phyloP scores from a whole-genome alignment of 1,140 invertebrate species.

The Magallana ariakensis region DNA sequence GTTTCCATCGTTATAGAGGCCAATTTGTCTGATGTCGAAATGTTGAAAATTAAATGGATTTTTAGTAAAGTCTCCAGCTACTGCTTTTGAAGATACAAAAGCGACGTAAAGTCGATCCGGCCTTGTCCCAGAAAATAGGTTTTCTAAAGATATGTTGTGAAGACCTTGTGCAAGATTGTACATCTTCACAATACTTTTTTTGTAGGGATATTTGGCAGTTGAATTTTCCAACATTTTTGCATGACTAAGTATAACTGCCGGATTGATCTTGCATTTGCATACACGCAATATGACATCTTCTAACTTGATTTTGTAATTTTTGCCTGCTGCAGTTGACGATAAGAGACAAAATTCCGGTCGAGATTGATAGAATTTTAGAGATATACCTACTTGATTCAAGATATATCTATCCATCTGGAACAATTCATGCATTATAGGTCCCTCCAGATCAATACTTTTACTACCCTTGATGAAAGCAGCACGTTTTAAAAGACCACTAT shows the following conservation, averaged over 20 bases:
- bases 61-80: conserved; percentile 31
- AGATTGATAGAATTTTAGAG: conserved; percentile 45
- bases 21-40: conserved; percentile 40
- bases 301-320: conserved; percentile 14
- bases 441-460: conserved; percentile 45
- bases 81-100: background rate
- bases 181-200: conserved; percentile 35
- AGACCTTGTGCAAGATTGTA: background rate
- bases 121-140: conserved; percentile 47
- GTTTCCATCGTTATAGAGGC: conserved; percentile 41
- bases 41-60: conserved; percentile 57
- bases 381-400: conserved; percentile 50
- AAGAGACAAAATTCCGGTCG: conserved; percentile 40
- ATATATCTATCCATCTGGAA: conserved; percentile 53
- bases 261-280: conserved; percentile 44
- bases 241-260: conserved; percentile 46
- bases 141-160: conserved; percentile 10
- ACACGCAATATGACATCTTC: conserved; percentile 36
- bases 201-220: conserved; percentile 47
- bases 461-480: background rate
- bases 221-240: conserved; percentile 31
- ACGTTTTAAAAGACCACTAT: conserved; percentile 39
- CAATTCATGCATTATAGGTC: conserved; percentile 52
- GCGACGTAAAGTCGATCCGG: background rate
- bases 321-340: background rate